phyloP scores from a whole-genome alignment of 1,140 invertebrate genomes.

The Cydia strobilella region DNA sequence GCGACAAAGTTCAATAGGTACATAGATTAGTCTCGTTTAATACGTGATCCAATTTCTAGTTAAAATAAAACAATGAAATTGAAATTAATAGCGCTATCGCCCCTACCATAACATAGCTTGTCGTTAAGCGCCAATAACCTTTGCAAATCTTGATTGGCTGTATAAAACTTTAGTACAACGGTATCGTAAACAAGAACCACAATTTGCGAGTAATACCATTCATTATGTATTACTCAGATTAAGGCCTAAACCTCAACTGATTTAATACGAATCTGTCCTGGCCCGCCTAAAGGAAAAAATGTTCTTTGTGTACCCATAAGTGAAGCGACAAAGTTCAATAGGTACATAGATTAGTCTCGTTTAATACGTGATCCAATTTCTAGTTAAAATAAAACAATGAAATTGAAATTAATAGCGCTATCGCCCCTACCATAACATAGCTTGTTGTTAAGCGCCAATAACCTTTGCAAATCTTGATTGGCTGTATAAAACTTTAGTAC shows the following conservation, averaged over 20 bases:
- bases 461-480: background rate
- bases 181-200: background rate
- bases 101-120: background rate
- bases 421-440: background rate
- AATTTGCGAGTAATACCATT: background rate
- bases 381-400: background rate
- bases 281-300: too few relatives aligned
- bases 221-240: too few relatives aligned
- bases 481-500: background rate
- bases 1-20: background rate
- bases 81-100: background rate
- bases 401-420: conserved; percentile 1
- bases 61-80: background rate
- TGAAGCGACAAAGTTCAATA: background rate
- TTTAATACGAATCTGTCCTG: too few relatives aligned
- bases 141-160: background rate
- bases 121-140: background rate
- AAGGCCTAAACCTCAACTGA: too few relatives aligned
- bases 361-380: background rate
- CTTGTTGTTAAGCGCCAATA: background rate
- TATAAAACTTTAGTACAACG: background rate
- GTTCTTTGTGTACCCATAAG: too few relatives aligned
- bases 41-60: background rate
- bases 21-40: background rate
- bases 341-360: background rate